Evolutionary conservation across 2,797 vertebrate genomes (phyloP), one percentile per base, ranked within the genome.

Genomic region (Enteromius paludinosus): DNA sequence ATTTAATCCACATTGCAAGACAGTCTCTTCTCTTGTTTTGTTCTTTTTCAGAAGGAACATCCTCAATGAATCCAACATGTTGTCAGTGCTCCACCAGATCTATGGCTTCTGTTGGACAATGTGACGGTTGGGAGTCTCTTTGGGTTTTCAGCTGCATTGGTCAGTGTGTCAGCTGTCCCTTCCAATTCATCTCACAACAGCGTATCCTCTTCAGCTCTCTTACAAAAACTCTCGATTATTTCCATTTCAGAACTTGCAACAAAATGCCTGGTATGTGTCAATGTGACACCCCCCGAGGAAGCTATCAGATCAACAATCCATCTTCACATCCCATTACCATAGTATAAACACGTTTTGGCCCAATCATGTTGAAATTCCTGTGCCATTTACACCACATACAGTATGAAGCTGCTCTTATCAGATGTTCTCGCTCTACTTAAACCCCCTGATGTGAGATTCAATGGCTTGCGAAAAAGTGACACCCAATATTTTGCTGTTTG

Each of bases 211-310:
- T 73, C 87, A 89, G 52, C 74, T 73, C 83, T 85, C 78, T 56
- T 41, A n/a, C n/a, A 56, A 66, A 68, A 38, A 5, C 74, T 78
- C 59, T 83, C 85, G 77, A 83, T 88, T 82, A 87, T 79, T 90
- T 86, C 80, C 78, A 81, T 78, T 35, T 12, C 41, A 87, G 61
- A 73, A 47, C 86, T 82, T 25, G 64, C 30, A 84, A 79, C 38
- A 75, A 78, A 85, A 86, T 74, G 79, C 64, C 85, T 90, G 87
- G 87, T 90, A 89, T 87, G 85, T 81, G 83, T 87, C 83, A 23
- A 84, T 84, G 86, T 88, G 87, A 89, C 89, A 90, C 68, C 66
- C 66, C 84, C 82, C 4, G 73, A 83, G 65, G 52, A 8, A 72
- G 47, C 59, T 84, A 83, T 88, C 88, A 85, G 87, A 87, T 86